phyloP scores from a whole-genome alignment of 2,113 vertebrate species.

The Fulmarus glacialis region DNA sequence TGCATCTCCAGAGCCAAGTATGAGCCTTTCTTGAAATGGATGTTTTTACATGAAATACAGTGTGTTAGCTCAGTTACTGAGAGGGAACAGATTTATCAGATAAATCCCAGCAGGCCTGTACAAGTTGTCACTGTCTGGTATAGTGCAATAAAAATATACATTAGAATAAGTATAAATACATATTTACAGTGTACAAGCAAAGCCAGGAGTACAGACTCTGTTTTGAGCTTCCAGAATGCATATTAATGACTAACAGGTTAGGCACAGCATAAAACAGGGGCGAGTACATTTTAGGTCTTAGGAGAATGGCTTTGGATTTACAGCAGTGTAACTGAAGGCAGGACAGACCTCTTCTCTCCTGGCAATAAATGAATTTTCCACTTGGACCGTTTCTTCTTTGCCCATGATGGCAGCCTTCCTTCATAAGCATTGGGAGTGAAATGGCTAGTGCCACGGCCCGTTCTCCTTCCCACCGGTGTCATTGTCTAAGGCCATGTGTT shows the following conservation, averaged over 20 bases:
- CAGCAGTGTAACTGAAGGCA: not conserved
- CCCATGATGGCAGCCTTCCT: not conserved
- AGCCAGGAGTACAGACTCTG: slow-evolving; percentile 21
- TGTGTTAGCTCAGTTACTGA: not conserved
- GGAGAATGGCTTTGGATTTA: not conserved
- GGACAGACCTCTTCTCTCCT: not conserved
- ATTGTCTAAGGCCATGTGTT: not conserved
- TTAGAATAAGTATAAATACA: slow-evolving; percentile 54
- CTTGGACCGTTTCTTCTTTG: not conserved
- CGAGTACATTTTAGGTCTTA: not conserved
- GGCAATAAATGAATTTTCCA: not conserved
- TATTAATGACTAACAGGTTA: not conserved
- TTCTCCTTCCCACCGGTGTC: not conserved
- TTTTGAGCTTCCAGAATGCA: not conserved
- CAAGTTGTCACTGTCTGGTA: slow-evolving; percentile 16
- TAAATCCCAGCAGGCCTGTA: slow-evolving; percentile 29
- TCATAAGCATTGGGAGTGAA: not conserved
- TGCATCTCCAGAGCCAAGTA: not conserved
- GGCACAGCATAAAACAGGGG: not conserved
- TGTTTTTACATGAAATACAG: not conserved
- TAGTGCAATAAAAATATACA: slow-evolving; percentile 53
- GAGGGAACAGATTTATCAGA: slow-evolving; percentile 29
- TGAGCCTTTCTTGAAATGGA: not conserved
- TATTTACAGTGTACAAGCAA: slow-evolving; percentile 53
- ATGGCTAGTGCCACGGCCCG: not conserved